Conservation (phyloP, 2,113 vertebrate species). For the Ifrita kowaldi region DNA sequence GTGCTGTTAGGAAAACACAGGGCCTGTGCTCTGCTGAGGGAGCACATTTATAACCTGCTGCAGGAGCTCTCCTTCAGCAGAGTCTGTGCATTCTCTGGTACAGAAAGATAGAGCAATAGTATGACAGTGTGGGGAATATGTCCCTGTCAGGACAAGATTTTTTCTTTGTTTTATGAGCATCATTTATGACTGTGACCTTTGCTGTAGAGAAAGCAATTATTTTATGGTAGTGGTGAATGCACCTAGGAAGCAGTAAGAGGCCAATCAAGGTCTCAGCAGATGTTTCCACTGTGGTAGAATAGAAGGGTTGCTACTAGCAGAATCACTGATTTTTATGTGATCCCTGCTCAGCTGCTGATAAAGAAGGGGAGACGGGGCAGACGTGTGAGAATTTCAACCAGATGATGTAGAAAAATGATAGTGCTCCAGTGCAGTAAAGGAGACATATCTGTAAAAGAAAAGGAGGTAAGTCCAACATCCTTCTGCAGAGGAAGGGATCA, state of each 20-base stretch:
- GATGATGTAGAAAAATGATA: neutral
- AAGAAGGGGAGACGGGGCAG: neutral
- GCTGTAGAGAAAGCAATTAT: neutral
- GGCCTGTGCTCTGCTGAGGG: neutral
- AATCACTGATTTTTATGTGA: neutral
- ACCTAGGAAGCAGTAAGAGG: neutral
- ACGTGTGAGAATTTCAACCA: neutral
- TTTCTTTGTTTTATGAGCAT: neutral
- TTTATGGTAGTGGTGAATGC: neutral
- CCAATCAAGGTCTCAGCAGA: neutral
- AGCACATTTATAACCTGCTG: neutral
- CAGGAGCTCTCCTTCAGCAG: neutral
- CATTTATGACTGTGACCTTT: conserved; percentile 1
- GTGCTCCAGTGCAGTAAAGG: neutral
- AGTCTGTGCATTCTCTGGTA: neutral
- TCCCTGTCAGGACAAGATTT: neutral
- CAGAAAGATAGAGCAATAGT: neutral
- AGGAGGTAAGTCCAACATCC: neutral
- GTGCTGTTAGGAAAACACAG: neutral
- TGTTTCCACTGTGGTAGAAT: neutral
- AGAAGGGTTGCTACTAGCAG: neutral
- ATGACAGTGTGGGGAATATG: neutral
- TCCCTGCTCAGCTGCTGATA: neutral
- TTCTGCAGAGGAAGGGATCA: neutral
- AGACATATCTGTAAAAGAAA: neutral